Percentiles rank a stretch among this genome's conserved stretches.
Conservation (phyloP, 2,113 vertebrate species). For the Orthonyx spaldingii region DNA sequence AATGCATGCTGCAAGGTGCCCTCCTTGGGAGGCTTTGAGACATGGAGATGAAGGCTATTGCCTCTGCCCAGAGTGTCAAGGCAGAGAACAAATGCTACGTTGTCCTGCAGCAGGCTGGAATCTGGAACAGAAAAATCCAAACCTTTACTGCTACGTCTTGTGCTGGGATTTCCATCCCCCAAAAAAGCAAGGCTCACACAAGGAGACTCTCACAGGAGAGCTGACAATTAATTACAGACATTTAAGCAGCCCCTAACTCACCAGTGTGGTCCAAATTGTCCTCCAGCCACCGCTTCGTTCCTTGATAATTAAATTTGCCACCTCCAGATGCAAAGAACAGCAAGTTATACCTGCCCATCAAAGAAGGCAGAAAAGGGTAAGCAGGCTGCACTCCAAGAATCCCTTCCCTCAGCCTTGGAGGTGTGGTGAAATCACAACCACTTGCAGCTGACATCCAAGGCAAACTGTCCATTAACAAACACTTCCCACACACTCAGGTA, state of each 20-base stretch:
- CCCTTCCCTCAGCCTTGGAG: background rate
- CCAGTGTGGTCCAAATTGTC: slow-evolving; percentile 97
- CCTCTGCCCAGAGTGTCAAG: slow-evolving; percentile 90
- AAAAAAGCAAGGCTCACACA: background rate
- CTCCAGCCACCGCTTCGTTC: slow-evolving; percentile 96
- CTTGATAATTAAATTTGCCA: slow-evolving; percentile 98
- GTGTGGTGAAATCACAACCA: background rate
- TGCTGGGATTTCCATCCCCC: background rate
- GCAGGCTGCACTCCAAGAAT: background rate
- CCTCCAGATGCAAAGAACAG: slow-evolving; percentile 96
- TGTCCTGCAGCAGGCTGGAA: slow-evolving; percentile 97
- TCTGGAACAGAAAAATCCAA: slow-evolving; percentile 70
- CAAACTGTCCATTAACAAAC: background rate
- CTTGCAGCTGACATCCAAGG: background rate
- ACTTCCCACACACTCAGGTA: background rate
- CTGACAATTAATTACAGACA: background rate
- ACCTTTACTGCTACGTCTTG: background rate
- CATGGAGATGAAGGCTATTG: slow-evolving; percentile 86
- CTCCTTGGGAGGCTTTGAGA: slow-evolving; percentile 95
- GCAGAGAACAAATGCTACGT: slow-evolving; percentile 95
- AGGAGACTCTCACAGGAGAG: background rate
- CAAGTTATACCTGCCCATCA: slow-evolving; percentile 86
- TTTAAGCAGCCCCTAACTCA: slow-evolving; percentile 4
- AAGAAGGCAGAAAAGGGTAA: background rate
- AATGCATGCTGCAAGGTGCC: slow-evolving; percentile 87